Evolutionary conservation across 2,888 invertebrate species (phyloP).

Genomic region (Chrysomela aeneicollis): DNA sequence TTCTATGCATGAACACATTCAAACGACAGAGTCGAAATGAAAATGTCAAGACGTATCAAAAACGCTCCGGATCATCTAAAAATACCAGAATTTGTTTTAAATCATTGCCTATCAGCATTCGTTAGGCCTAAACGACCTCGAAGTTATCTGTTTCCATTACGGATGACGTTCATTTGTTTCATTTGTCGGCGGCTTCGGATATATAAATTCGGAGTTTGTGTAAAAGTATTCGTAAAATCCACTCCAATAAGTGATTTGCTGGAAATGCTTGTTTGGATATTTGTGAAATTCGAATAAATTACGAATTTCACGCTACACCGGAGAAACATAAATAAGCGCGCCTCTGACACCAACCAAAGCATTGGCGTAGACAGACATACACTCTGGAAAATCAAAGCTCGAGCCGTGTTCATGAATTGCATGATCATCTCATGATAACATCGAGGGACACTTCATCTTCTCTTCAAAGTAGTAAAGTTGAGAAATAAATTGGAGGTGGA

Average conservation of each 20-base stretch:
- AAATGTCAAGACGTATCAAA: neutral
- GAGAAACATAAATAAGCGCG: conserved; percentile 31
- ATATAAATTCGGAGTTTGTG: conserved; percentile 2
- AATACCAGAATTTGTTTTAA: neutral
- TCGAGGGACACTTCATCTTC: too few relatives aligned
- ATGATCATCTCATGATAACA: too few relatives aligned
- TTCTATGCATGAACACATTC: neutral
- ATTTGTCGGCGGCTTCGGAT: conserved; percentile 14
- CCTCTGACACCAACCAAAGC: neutral
- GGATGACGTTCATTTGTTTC: conserved; percentile 15
- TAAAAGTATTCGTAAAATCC: conserved; percentile 15
- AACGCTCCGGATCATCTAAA: neutral
- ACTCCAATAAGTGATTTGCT: conserved; percentile 31
- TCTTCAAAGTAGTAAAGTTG: too few relatives aligned
- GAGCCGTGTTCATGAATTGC: too few relatives aligned
- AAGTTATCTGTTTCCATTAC: conserved; percentile 20
- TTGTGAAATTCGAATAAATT: conserved; percentile 35
- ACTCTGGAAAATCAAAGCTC: too few relatives aligned
- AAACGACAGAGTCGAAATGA: neutral
- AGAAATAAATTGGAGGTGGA: too few relatives aligned
- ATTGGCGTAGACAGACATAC: neutral
- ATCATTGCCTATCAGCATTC: conserved; percentile 4
- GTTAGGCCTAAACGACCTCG: conserved; percentile 2
- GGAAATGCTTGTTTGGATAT: conserved; percentile 30
- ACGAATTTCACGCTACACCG: conserved; percentile 30